Conservation (phyloP, 2,113 vertebrate genomes). For the Pluvialis apricaria region DNA sequence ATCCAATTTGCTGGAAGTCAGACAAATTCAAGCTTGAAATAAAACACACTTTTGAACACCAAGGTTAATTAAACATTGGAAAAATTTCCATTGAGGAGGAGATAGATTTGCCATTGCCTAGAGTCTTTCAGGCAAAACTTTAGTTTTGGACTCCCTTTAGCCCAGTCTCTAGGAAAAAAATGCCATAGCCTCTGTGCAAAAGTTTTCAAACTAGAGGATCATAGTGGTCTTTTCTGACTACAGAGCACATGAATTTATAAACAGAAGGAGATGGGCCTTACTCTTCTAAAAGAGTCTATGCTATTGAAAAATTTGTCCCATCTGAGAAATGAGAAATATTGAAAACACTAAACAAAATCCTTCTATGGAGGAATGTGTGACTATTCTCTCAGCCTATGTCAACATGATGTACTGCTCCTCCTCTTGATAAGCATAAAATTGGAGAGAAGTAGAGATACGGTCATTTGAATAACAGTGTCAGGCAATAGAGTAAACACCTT, state of each 20-base stretch:
- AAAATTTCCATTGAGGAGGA: neutral
- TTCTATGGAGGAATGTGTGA: neutral
- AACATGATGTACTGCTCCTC: neutral
- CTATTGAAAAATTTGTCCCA: neutral
- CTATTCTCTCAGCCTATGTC: neutral
- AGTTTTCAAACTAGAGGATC: neutral
- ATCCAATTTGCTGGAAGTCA: constrained; percentile 19
- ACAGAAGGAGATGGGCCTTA: neutral
- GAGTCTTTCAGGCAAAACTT: neutral
- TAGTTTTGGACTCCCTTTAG: neutral
- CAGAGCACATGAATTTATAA: neutral
- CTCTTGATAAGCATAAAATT: neutral
- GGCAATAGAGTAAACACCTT: neutral
- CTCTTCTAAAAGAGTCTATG: neutral
- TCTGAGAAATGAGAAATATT: neutral
- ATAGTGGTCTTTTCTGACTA: neutral
- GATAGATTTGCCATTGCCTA: neutral
- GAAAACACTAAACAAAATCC: neutral
- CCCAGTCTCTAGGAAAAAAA: neutral
- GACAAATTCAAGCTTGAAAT: constrained; percentile 13
- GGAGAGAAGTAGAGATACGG: neutral
- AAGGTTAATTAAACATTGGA: neutral
- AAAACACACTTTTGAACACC: neutral
- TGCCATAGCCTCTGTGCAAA: neutral
- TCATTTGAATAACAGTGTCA: neutral